Evolutionary conservation across 2,797 vertebrate genomes (phyloP), one percentile per base, ranked within the genome.

Genomic region (Myiothlypis coronata): DNA sequence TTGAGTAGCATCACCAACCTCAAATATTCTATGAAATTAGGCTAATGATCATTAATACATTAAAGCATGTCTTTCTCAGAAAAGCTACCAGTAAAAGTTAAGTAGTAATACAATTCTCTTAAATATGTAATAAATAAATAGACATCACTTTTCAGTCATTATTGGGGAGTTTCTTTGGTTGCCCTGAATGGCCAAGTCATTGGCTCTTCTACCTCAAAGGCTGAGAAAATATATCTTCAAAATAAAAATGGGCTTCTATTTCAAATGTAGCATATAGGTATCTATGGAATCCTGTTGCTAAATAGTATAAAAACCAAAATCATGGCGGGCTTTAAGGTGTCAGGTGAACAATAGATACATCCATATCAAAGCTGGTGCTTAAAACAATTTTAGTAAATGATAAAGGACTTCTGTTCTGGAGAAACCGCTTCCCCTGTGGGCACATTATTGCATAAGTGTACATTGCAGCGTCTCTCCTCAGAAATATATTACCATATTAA

Each of bases 391-490:
- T 52, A 68, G 34, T 88, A 67, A 71, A 49, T 55, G 5, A 87
- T 92, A 90, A 76, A 95, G 79, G 44, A 28, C 26, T 70, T 91
- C 61, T 83, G 14, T 88, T 88, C 34, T 82, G 59, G 46, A 90
- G 69, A 90, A 97, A 91, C 47, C 17, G 5, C 69, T 93, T 96
- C 20, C 72, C 71, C 63, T 67, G 18, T 86, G 63, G 85, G 82
- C 77, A 90, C n/a, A 28, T 83, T 56, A 60, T 76, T 94, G 67
- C 27, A 3, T 39, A 89, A 94, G 59, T 46, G 44, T 65, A 37
- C 32, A 22, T 5, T 83, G 32, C 72, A 93, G 87, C 0, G 0
- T 93, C 67, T 76, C 49, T 94, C 57, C 80, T 89, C 35, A 68
- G 68, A 80, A 92, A n/a, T 64, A 4, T 47, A 64, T 92, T 91